Evolutionary conservation across 1,140 invertebrate genomes (phyloP), one percentile per base, ranked within the genome.

Genomic region (Pseudomyrmex flavicornis): DNA sequence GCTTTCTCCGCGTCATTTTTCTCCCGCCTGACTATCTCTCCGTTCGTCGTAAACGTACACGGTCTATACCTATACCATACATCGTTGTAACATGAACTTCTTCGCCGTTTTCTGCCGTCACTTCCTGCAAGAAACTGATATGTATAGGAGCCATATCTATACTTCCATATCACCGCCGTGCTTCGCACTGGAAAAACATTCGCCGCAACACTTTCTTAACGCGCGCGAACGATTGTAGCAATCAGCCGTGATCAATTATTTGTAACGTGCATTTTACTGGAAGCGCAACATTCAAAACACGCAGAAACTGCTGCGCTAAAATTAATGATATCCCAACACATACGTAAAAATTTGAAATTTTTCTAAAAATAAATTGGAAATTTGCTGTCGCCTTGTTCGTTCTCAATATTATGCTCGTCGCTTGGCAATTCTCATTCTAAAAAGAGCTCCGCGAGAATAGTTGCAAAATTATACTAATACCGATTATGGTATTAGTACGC

Each of bases 71-170:
- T 26, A 48, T 59, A 44, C 65, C 61, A 65, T 46, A 79, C 66
- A 35, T 35, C 56, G 20, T 58, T 69, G 82, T 79, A 84, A 88
- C 52, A 87, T 46, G 58, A 87, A 87, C 62, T 73, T 84, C 80
- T 80, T 83, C 20, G 72, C 26, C 74, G 70, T 72, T 50, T 82
- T 76, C 44, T 48, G 1, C 5, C 44, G 50, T 44, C 50, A 65
- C 12, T 87, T 87, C 79, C 84, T 86, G 74, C 17, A 84, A 9
- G 9, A 8, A 50, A 17, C 35, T 8, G 22, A 54, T 58, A 7
- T 48, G 12, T 20, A 26, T 2, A 4, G n/a, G 13, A 12, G 10
- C 48, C 15, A 50, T 35, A 50, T 66, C 20, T 66, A 46, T 9
- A 63, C 5, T 61, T 10, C 13, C n/a, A 52, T 9, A 13, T n/a